Conservation (phyloP, 2,888 invertebrate species). For the Amphipoea lucens region DNA sequence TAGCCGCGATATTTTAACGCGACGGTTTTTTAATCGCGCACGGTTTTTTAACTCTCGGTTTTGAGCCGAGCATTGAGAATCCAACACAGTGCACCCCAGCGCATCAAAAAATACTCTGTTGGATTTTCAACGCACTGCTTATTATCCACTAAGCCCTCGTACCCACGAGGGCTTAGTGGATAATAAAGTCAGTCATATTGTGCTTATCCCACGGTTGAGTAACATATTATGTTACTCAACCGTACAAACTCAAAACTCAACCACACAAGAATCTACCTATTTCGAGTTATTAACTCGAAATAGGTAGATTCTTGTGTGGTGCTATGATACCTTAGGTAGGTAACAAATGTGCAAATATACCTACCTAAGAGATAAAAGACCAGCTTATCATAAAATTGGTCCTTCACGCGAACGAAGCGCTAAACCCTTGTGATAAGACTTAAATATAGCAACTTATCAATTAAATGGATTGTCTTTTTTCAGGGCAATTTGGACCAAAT, state of each 20-base stretch:
- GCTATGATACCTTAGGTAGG: too few species aligned
- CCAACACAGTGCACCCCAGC: background rate
- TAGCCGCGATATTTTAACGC: background rate
- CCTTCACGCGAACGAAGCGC: too few species aligned
- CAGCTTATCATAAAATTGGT: background rate
- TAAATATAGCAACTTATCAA: background rate
- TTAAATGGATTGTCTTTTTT: conserved; percentile 45
- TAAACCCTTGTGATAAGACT: background rate
- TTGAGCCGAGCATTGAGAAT: background rate
- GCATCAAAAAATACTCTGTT: background rate
- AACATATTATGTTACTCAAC: too few species aligned
- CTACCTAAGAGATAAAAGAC: background rate
- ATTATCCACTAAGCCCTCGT: too few species aligned
- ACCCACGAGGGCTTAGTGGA: background rate
- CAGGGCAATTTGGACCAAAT: conserved; percentile 79
- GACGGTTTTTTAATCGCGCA: background rate
- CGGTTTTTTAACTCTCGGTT: background rate
- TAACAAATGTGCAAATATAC: background rate
- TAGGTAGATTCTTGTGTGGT: background rate
- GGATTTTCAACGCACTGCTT: background rate
- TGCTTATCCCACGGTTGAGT: background rate
- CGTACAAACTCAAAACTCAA: too few species aligned
- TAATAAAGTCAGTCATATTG: background rate
- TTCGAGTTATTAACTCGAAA: too few species aligned
- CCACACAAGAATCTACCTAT: too few species aligned